Conservation (phyloP, 2,888 invertebrate genomes). For the Rosalia funebris region DNA sequence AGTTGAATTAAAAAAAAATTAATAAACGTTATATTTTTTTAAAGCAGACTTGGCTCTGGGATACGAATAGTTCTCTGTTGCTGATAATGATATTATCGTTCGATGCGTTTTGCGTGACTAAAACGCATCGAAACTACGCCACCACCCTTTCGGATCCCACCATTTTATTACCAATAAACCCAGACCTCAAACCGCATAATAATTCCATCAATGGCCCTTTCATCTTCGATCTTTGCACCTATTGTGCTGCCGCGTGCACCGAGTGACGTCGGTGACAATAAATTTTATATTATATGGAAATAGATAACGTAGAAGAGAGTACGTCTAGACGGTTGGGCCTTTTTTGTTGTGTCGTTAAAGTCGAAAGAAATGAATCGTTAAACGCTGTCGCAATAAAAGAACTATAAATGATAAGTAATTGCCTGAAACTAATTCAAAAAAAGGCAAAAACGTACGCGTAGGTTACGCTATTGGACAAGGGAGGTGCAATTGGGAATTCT, state of each 20-base stretch:
- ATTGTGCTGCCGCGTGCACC: conserved; percentile 17
- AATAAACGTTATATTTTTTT: no score
- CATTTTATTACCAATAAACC: conserved; percentile 22
- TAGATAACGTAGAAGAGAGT: conserved; percentile 6
- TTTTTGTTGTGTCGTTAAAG: conserved; percentile 18
- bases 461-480: no score
- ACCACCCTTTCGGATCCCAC: no score
- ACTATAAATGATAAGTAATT: conserved; percentile 22
- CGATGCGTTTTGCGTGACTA: no score
- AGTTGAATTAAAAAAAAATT: no score
- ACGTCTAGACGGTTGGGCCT: conserved; percentile 15
- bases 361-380: conserved; percentile 11
- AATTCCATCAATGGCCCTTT: conserved; percentile 17
- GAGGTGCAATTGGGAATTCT: no score
- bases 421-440: conserved; percentile 5
- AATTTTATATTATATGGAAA: conserved; percentile 22
- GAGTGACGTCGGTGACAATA: conserved; percentile 18
- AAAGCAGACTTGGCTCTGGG: no score
- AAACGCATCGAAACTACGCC: no score
- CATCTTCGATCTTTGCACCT: conserved; percentile 12
- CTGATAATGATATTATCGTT: no score
- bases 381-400: conserved; percentile 16
- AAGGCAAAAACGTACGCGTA: neutral
- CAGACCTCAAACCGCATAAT: conserved; percentile 17
- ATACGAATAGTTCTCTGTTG: no score